These are phyloP conservation scores for Pipistrellus pygmaeus DNA, from an alignment of 2,797 vertebrate genomes.

Conservation along the genomic window DNA sequence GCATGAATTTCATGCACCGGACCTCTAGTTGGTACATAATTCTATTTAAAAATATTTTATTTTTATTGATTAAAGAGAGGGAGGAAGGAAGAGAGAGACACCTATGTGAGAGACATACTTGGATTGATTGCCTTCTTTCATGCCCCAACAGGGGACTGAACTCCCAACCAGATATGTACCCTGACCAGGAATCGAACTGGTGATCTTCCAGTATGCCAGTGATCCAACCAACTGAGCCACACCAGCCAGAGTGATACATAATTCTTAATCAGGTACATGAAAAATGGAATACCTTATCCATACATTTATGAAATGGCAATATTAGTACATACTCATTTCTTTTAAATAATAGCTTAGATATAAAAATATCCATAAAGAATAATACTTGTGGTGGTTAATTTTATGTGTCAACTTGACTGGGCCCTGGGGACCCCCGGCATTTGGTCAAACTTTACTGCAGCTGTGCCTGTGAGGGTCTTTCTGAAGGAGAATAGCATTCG, in stretches of 20 bases:
- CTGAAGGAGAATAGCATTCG: neutral
- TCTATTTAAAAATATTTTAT: neutral
- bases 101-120: neutral
- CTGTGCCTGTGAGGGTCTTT: neutral
- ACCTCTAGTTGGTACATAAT: neutral
- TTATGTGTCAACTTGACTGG: neutral
- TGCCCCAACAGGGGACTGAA: neutral
- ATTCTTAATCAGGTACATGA: neutral
- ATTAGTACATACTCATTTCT: neutral
- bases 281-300: neutral
- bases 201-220: neutral
- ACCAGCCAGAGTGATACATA: too few relatives aligned
- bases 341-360: neutral
- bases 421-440: neutral
- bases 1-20: too few relatives aligned
- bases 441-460: neutral
- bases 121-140: neutral
- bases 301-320: neutral
- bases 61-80: neutral
- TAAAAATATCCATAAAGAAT: neutral
- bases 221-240: neutral
- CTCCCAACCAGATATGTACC: neutral
- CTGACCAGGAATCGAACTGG: neutral
- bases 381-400: neutral
- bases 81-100: neutral